Evolutionary conservation across 2,797 vertebrate genomes (phyloP).

Genomic region (Mico argentatus): DNA sequence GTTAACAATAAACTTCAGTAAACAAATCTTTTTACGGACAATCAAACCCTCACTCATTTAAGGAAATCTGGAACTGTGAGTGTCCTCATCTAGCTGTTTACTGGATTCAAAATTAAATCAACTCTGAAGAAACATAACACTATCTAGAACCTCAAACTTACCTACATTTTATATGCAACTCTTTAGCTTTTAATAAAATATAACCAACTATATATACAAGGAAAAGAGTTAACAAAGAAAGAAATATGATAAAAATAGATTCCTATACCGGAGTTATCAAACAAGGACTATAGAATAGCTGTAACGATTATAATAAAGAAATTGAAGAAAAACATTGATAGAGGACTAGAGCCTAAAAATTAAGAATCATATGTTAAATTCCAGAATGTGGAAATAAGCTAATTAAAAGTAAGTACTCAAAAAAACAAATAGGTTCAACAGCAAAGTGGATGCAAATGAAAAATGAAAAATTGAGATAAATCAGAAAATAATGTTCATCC

Average conservation of each 20-base stretch:
- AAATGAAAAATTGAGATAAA: background rate
- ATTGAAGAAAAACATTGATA: background rate
- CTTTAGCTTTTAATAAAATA: background rate
- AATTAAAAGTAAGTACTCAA: background rate
- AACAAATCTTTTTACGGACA: background rate
- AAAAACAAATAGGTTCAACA: background rate
- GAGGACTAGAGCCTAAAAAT: background rate
- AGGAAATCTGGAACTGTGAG: background rate
- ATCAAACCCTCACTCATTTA: background rate
- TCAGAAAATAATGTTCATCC: background rate
- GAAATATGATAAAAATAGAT: background rate
- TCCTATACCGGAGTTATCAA: background rate
- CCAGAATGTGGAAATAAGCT: background rate
- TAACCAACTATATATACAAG: background rate
- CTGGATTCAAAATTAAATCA: conserved; percentile 7
- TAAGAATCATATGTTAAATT: background rate
- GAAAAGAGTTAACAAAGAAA: background rate
- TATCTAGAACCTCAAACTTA: background rate
- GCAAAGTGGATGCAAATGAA: background rate
- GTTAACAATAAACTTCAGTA: background rate
- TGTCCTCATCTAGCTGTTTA: background rate
- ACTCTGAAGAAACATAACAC: background rate
- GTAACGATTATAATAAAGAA: background rate
- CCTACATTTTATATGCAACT: background rate
- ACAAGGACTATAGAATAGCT: background rate